Evolutionary conservation across 2,888 invertebrate species (phyloP), one percentile per base, ranked within the genome.

Genomic region (Agriopis marginaria): DNA sequence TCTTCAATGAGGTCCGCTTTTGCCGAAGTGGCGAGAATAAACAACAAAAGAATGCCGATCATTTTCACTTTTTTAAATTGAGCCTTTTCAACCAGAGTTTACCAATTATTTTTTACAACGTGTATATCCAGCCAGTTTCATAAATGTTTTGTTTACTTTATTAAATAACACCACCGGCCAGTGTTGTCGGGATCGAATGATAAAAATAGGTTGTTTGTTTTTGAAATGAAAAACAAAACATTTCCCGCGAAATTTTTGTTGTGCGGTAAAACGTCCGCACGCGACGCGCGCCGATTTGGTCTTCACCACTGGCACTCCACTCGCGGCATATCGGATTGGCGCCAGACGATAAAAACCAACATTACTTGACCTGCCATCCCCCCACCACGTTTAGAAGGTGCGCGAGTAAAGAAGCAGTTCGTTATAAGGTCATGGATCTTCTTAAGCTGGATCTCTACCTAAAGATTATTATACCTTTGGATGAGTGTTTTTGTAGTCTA

Each of bases 1-100:
- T 93, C 93, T 79, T 93, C 93, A 14, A 88, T 75, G 44, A 86
- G 76, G 68, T 85, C 82, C 11, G 83, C 88, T 44, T 84, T 83
- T 17, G 82, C 79, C n/a, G 85, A 78, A 8, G 81, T 80, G 66
- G 83, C 77, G 12, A 89, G 74, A 59, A 82, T 70, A 42, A 85
- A 49, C 68, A 82, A 74, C 7, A 84, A 82, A 79, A 82, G 61
- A 60, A 72, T 75, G 72, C 75, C 70, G 74, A 84, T 75, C 76
- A 83, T 78, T 74, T 80, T 85, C 39, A 44, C 71, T 76, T 63
- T 73, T 70, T 32, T 65, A 77, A 70, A 44, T 67, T 49, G 32
- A 47, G 5, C 66, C 17, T 40, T 59, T 65, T 32, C 59, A 53
- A 51, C 17, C 17, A 23, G 9, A 14, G 12, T 23, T 11, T 53